Base-by-base conservation (phyloP, 1,140 invertebrate species). In the Calycopis cecrops region DNA sequence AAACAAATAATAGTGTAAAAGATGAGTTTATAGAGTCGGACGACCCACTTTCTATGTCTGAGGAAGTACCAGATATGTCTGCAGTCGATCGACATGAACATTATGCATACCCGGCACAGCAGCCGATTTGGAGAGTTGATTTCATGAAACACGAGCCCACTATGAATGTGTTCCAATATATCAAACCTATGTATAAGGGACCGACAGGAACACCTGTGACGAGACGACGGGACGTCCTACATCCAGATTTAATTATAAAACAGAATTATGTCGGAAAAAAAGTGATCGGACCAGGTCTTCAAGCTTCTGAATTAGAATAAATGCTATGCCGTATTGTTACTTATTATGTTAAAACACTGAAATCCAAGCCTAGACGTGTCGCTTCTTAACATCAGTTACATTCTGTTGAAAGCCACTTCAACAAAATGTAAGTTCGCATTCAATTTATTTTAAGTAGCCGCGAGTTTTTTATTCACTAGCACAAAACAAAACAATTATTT, bases 101-200 rank as follows among this genome's bases (percentile, higher is more conserved):
- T 47, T 65, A 71, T 28, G 56, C 59, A 0, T 83, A 72, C 47
- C 68, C 70, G 0, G 60, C 47, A 0, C 63, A 78, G 6, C 67
- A 70, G 0, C 69, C 76, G 0, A 67, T 79, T 7, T 86, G 83
- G 83, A 62, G 76, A 35, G 82, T 84, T 40, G 80, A 84, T 51
- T 84, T 84, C 55, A 71, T 68, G 64, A 83, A 83, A 34, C 79
- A 85, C 0, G 73, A 78, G 9, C 75, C 77, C 0, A 77, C 70
- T 35, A 9, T 76, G 1, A 70, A 76, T 48, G 55, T 71, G 52
- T 69, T 83, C 18, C 67, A 50, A 0, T 73, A 60, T 17, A 52
- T 55, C n/a, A 64, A 66, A 7, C 68, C 73, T 12, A 56, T 59
- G 10, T 47, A 74, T 0, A 69, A 72, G 28, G 67, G 62, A 4